phyloP scores from a whole-genome alignment of 92 coral and sea anemone genomes.

The Zoanthus solanderi region DNA sequence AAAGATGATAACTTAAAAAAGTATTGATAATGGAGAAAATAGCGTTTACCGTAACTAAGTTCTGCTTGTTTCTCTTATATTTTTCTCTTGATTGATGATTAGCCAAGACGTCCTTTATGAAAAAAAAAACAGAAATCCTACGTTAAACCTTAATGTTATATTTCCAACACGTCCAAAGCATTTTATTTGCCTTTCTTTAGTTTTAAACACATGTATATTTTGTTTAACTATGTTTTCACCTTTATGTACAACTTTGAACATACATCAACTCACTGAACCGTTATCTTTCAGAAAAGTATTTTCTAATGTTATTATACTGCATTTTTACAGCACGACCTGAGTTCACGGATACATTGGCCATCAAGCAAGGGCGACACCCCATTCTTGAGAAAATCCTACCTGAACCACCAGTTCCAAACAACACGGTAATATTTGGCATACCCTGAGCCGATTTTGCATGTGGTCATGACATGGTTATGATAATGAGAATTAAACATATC shows the following conservation, averaged over 20 bases:
- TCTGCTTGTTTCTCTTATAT: no score
- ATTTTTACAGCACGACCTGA: slow-evolving; percentile 87
- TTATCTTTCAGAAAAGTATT: neutral
- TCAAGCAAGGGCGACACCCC: slow-evolving; percentile 97
- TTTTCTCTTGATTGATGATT: no score
- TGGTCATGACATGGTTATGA: no score
- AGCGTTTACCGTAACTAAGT: no score
- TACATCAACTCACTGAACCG: neutral
- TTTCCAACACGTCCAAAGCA: no score
- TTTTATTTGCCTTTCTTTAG: neutral
- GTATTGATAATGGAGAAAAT: no score
- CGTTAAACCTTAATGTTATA: no score
- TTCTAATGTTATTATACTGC: neutral
- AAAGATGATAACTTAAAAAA: no score
- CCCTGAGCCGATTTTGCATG: no score
- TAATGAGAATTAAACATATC: no score
- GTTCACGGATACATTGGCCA: slow-evolving; percentile 95
- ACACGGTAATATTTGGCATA: slow-evolving; percentile 68
- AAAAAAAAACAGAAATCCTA: no score
- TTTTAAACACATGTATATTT: neutral
- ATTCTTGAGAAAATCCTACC: slow-evolving; percentile 95
- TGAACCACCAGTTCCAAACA: slow-evolving; percentile 93
- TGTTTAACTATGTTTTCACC: neutral
- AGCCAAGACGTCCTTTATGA: no score
- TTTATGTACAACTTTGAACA: neutral